A percentile compares a stretch with the other conserved stretches of the same genome.
Conservation (phyloP, 2,113 vertebrate genomes). For the Vanacampus margaritifer region DNA sequence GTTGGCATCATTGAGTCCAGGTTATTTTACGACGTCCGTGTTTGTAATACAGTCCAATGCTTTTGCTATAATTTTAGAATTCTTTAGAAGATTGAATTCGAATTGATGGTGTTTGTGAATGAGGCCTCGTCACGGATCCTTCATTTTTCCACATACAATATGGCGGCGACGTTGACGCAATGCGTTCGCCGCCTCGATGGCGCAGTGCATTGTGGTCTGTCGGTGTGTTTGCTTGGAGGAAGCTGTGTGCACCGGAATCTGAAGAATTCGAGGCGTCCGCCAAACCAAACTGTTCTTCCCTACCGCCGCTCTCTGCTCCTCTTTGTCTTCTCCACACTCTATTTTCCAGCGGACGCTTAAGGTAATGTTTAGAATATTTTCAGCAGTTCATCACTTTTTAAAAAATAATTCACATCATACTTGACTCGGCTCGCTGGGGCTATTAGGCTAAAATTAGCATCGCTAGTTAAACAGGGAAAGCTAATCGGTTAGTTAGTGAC, state of each 20-base stretch:
- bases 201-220: conserved; percentile 63
- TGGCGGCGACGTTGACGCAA: background rate
- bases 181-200: background rate
- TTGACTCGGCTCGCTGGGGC: background rate
- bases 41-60: no score
- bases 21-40: no score
- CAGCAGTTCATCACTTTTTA: background rate
- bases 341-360: conserved; percentile 5
- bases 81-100: no score
- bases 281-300: conserved; percentile 34
- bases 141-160: background rate
- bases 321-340: background rate
- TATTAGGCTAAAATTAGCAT: conserved; percentile 37
- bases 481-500: background rate
- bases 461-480: background rate
- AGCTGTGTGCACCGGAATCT: conserved; percentile 59
- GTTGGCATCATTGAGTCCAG: no score
- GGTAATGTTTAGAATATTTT: conserved; percentile 21
- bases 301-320: background rate
- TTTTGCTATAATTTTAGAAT: no score
- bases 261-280: conserved; percentile 69
- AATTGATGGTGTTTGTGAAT: no score
- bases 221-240: conserved; percentile 10
- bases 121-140: background rate
- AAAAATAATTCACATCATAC: background rate